Conservation (phyloP, 2,888 invertebrate species). For the Drosophila siamana region DNA sequence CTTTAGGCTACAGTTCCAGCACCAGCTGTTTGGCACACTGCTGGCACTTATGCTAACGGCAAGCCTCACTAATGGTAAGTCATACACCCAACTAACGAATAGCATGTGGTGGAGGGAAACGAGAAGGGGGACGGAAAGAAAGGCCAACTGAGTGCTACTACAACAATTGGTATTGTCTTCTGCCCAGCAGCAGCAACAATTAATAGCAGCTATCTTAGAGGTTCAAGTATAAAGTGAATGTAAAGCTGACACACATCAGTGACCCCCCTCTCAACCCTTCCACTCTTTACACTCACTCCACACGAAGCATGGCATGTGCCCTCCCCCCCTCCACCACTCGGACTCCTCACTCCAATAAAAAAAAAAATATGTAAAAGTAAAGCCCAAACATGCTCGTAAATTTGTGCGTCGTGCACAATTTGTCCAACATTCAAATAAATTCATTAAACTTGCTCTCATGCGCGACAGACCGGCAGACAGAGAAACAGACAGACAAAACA, state of each 20-base stretch:
- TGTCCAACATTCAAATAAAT: constrained; percentile 82
- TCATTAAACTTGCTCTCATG: constrained; percentile 74
- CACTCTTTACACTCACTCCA: not conserved
- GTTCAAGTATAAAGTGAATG: constrained; percentile 72
- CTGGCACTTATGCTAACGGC: constrained; percentile 62
- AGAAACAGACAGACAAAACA: constrained; percentile 18
- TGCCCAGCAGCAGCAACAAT: constrained; percentile 43
- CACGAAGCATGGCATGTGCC: constrained; percentile 48
- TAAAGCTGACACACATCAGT: constrained; percentile 76
- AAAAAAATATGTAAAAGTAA: constrained; percentile 26
- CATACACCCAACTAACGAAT: constrained; percentile 14
- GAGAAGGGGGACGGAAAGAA: constrained; percentile 35
- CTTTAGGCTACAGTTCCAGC: constrained; percentile 52
- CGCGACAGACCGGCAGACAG: constrained; percentile 31
- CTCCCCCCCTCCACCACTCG: not conserved
- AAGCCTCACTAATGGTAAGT: constrained; percentile 72
- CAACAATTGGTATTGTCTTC: constrained; percentile 31
- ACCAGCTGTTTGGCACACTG: constrained; percentile 76
- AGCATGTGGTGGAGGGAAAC: not conserved
- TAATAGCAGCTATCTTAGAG: constrained; percentile 76
- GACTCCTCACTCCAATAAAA: not conserved
- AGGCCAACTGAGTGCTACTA: constrained; percentile 34
- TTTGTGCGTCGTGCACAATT: constrained; percentile 80
- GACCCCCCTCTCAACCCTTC: not conserved
- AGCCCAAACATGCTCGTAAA: constrained; percentile 70